Percentiles rank a stretch among this genome's conserved stretches.
phyloP scores from a whole-genome alignment of 1,140 invertebrate species.

The Myzus persicae region DNA sequence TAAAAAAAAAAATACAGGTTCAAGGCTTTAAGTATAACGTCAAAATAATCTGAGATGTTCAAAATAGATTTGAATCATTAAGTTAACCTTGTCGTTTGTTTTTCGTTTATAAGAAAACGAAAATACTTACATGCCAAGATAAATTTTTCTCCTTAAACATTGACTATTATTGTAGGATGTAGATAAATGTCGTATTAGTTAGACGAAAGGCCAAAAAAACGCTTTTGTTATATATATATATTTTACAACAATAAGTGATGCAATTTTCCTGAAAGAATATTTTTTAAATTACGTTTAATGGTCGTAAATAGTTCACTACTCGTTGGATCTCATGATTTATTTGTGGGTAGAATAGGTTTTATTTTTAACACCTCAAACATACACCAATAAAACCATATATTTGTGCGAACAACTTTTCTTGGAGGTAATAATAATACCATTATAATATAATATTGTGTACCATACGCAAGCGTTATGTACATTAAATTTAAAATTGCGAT shows the following conservation, averaged over 20 bases:
- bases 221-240: background rate
- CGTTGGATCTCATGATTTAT: background rate
- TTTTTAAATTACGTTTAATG: constrained; percentile 18
- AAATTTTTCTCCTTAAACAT: background rate
- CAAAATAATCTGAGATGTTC: background rate
- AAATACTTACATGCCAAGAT: background rate
- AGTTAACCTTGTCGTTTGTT: background rate
- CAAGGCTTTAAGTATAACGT: background rate
- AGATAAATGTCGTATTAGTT: background rate
- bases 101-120: constrained; percentile 1
- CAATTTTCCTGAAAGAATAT: background rate
- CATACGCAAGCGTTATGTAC: background rate
- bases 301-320: background rate
- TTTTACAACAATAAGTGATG: background rate
- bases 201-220: background rate
- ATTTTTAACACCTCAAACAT: background rate
- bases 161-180: background rate
- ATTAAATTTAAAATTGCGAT: background rate
- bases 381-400: background rate
- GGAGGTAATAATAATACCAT: background rate
- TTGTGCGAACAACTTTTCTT: background rate
- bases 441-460: background rate
- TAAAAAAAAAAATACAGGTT: background rate
- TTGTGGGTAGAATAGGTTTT: background rate
- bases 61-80: background rate